Base-by-base conservation (phyloP, 2,888 invertebrate species). In the Mesorhabditis spiculigera region DNA sequence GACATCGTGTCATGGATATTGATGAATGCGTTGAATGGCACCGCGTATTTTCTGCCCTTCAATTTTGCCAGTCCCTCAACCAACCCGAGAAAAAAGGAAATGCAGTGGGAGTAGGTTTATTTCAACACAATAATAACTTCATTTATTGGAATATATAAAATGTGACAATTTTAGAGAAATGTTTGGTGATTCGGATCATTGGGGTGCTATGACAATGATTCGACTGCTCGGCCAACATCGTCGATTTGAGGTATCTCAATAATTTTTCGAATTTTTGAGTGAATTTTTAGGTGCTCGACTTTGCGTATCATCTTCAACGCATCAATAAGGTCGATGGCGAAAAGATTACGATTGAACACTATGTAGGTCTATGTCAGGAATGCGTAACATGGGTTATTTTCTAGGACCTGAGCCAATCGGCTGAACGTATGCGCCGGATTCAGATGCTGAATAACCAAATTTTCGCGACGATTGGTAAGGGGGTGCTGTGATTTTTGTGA, bases 21-120 rank as follows among this genome's bases (percentile, higher is more conserved):
- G 95, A 96, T 87, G 96, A 96, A 87, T 96, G 96, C 85, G 92
- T 92, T 3, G 97, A 98, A 89, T 98, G 97, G 88, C 96, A 97
- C 88, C 90, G 58, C 58, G n/a, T 50, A 13, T 50, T 10, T 10
- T 50, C 58, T 10, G 58, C 58, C n/a, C 58, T 50, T n/a, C 58
- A 50, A 50, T 50, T 50, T 50, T 50, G 8, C 58, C 58, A 58
- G 8, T 13, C 10, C 10, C 58, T 13, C 8, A 13, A 58, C n/a
- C n/a, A 58, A 58, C n/a, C 58, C 10, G n/a, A 58, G 8, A 58
- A n/a, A n/a, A 58, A 28, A 28, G 28, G 28, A 28, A 28, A 28
- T 28, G 28, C 28, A 28, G 28, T 63, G 28, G 28, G 28, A 28
- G 28, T 28, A 28, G 28, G 28, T 28, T 28, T 28, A 28, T 28